Evolutionary conservation across 2,113 vertebrate species (phyloP).

Genomic region (Otocyon megalotis): DNA sequence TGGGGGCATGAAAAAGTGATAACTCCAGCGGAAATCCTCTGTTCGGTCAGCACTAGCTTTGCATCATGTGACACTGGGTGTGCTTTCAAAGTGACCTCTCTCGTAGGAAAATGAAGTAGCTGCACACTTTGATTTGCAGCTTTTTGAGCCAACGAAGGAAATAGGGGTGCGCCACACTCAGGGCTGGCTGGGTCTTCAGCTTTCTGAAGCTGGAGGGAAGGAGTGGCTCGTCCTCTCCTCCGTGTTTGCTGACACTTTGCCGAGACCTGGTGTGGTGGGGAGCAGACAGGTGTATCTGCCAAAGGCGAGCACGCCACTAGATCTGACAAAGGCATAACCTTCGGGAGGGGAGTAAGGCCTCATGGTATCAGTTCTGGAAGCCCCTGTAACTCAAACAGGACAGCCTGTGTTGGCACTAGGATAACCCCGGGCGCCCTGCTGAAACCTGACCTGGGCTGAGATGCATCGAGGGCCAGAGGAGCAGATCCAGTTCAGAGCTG

Average conservation of each 20-base stretch:
- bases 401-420: background rate
- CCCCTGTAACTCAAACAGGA: too few relatives aligned
- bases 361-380: accelerated
- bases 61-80: accelerated
- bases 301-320: accelerated
- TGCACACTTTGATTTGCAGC: background rate
- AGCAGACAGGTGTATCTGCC: background rate
- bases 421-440: accelerated
- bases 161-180: accelerated
- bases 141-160: background rate
- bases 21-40: background rate
- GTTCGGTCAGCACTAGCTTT: accelerated
- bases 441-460: background rate
- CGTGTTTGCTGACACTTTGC: background rate
- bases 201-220: background rate
- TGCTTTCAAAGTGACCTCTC: background rate
- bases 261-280: accelerated
- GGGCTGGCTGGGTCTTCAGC: accelerated
- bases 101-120: accelerated
- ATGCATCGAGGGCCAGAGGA: background rate
- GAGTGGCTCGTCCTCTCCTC: too few relatives aligned
- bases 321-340: accelerated
- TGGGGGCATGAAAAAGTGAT: background rate
- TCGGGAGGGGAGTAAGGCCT: background rate
- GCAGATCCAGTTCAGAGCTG: background rate